phyloP scores from a whole-genome alignment of 2,888 invertebrate genomes.

The Ornithoptera alexandrae region DNA sequence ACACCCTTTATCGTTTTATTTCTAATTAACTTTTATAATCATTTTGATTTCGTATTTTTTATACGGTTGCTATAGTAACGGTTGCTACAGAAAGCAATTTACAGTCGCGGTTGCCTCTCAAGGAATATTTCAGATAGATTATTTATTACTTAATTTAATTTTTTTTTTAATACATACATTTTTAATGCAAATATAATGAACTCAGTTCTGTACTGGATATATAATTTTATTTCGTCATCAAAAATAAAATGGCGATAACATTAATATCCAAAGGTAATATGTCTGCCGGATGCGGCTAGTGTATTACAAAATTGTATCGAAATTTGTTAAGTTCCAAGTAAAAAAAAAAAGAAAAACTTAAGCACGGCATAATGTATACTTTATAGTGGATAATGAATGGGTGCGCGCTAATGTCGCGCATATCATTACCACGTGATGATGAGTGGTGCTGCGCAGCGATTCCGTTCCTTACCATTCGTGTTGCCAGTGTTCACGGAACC shows the following conservation, averaged over 20 bases:
- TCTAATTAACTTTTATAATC: too few relatives aligned
- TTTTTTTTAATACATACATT: not conserved
- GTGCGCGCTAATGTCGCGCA: conserved; percentile 38
- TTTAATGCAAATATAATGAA: not conserved
- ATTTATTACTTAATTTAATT: too few relatives aligned
- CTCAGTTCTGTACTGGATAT: not conserved
- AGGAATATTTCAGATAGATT: too few relatives aligned
- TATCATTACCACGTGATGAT: conserved; percentile 37
- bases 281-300: not conserved
- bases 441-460: not conserved
- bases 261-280: not conserved
- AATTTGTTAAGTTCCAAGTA: not conserved
- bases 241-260: not conserved
- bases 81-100: too few relatives aligned
- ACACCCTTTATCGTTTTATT: too few relatives aligned
- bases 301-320: not conserved
- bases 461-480: not conserved
- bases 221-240: not conserved
- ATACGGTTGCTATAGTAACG: too few relatives aligned
- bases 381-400: conserved; percentile 37
- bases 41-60: too few relatives aligned
- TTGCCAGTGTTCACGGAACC: not conserved
- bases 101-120: too few relatives aligned
- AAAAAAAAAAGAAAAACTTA: not conserved
- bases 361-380: conserved; percentile 5